Evolutionary conservation across 2,888 invertebrate genomes (phyloP).

Genomic region (Pheosia gnoma): DNA sequence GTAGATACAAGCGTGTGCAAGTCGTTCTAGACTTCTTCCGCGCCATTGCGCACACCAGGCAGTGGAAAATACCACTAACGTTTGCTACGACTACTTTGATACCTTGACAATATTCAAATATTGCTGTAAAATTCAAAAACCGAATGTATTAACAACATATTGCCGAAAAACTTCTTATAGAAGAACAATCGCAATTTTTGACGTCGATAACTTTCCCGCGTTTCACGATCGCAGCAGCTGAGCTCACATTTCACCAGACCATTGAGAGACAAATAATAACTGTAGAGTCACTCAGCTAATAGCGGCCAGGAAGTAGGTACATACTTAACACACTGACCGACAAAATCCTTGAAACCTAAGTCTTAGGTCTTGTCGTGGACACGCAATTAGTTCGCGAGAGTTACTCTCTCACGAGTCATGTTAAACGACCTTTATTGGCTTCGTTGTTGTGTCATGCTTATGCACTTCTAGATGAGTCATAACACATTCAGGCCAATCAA

Average conservation of each 20-base stretch:
- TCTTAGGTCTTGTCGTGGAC: slow-evolving; percentile 56
- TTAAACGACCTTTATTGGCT: slow-evolving; percentile 24
- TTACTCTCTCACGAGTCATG: slow-evolving; percentile 52
- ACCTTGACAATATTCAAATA: slow-evolving; percentile 34
- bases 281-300: slow-evolving; percentile 41
- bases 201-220: slow-evolving; percentile 59
- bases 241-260: slow-evolving; percentile 29
- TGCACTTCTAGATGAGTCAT: slow-evolving; percentile 31
- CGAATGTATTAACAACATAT: slow-evolving; percentile 19
- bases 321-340: slow-evolving; percentile 68
- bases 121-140: slow-evolving; percentile 17
- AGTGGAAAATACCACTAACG: slow-evolving; percentile 61
- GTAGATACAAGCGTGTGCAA: slow-evolving; percentile 42
- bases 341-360: slow-evolving; percentile 60
- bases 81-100: slow-evolving; percentile 36
- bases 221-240: slow-evolving; percentile 38
- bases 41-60: slow-evolving; percentile 43
- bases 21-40: slow-evolving; percentile 60
- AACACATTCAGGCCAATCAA: slow-evolving; percentile 23
- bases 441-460: slow-evolving; percentile 17
- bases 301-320: slow-evolving; percentile 40
- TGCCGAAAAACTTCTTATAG: background rate
- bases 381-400: slow-evolving; percentile 47
- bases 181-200: slow-evolving; percentile 51
- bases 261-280: slow-evolving; percentile 55